These are phyloP conservation scores for Hetaerina americana DNA, from an alignment of 1,140 invertebrate genomes.

Conservation along the genomic window DNA sequence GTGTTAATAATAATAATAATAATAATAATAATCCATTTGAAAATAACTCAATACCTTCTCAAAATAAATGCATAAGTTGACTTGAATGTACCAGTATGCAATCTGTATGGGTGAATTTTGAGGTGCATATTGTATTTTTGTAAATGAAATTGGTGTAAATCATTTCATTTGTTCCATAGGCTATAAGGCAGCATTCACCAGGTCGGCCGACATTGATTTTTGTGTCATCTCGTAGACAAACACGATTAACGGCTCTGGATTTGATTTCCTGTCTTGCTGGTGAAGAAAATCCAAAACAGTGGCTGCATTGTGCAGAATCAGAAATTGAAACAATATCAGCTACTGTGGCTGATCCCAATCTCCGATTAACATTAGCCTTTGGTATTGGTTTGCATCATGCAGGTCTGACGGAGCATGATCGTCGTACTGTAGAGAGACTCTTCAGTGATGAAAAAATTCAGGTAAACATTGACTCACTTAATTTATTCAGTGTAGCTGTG, in stretches of 20 bases:
- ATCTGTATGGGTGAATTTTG: too few relatives aligned
- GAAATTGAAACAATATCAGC: conserved; percentile 66
- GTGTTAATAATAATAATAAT: too few relatives aligned
- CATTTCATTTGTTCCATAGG: conserved; percentile 26
- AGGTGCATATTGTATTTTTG: too few relatives aligned
- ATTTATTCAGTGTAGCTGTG: too few relatives aligned
- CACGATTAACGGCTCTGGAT: conserved; percentile 90
- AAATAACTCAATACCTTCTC: too few relatives aligned
- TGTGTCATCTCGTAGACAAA: conserved; percentile 95
- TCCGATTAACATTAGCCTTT: conserved; percentile 89
- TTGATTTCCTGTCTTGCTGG: conserved; percentile 85
- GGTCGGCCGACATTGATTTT: conserved; percentile 85
- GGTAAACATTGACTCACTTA: conserved; percentile 41
- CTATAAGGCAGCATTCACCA: conserved; percentile 86
- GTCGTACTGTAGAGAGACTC: conserved; percentile 83
- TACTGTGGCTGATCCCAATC: conserved; percentile 76
- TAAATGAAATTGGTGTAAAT: too few relatives aligned
- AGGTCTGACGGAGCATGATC: conserved; percentile 81
- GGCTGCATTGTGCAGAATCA: conserved; percentile 76
- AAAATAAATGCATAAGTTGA: too few relatives aligned
- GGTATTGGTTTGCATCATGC: conserved; percentile 99
- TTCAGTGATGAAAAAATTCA: conserved; percentile 97
- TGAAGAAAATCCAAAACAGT: conserved; percentile 89
- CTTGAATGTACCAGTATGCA: not conserved
- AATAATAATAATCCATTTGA: too few relatives aligned